A percentile compares a stretch with the other conserved stretches of the same genome.
Evolutionary conservation across 92 coral and sea anemone genomes (phyloP).

Genomic region (Porites rus): DNA sequence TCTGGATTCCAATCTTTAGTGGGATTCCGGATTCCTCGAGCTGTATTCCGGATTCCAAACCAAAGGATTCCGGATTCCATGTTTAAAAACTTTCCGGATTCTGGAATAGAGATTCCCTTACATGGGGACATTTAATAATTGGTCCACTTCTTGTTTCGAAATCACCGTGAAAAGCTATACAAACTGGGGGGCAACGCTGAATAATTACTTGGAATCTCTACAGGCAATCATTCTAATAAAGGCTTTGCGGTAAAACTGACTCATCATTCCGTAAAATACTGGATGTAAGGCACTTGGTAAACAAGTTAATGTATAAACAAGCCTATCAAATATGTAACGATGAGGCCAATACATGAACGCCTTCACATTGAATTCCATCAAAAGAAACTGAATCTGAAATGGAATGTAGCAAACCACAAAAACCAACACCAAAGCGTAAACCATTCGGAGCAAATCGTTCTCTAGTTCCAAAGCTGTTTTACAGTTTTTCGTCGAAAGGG

Average conservation of each 20-base stretch:
- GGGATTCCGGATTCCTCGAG: too few relatives aligned
- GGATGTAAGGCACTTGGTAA: constrained; percentile 73
- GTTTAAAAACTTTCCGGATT: too few relatives aligned
- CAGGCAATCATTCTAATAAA: constrained; percentile 48
- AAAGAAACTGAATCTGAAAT: constrained; percentile 38
- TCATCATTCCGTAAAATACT: constrained; percentile 62
- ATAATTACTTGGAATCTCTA: neutral
- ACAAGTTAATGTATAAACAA: constrained; percentile 22
- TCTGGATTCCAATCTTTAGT: too few relatives aligned
- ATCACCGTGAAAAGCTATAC: too few relatives aligned
- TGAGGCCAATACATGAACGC: constrained; percentile 32
- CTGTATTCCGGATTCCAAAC: too few relatives aligned
- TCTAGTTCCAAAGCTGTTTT: constrained; percentile 36
- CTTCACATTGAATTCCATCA: constrained; percentile 18
- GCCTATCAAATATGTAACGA: neutral
- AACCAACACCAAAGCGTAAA: constrained; percentile 43
- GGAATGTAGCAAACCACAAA: constrained; percentile 56
- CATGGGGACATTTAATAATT: too few relatives aligned
- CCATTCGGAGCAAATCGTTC: constrained; percentile 52
- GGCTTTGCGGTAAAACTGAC: constrained; percentile 52
- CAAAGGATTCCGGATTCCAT: too few relatives aligned
- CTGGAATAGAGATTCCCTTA: too few relatives aligned
- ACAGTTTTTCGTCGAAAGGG: neutral
- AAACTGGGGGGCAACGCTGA: neutral
- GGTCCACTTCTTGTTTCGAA: too few relatives aligned